A percentile compares a stretch with the other conserved stretches of the same genome.
Evolutionary conservation across 1,140 invertebrate species (phyloP).

Genomic region (Ceratina calcarata): DNA sequence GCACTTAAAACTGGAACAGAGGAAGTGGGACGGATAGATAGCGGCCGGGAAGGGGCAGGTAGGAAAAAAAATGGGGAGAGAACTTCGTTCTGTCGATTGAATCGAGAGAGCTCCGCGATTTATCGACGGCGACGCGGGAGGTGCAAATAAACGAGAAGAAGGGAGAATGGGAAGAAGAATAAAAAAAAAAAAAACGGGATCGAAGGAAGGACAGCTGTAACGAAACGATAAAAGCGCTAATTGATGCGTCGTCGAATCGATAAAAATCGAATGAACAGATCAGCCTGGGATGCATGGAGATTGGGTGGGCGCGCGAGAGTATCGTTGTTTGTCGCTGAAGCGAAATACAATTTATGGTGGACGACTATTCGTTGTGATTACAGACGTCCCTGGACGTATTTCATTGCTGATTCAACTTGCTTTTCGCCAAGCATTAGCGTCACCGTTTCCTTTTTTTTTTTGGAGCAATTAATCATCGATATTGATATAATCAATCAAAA

Average conservation of each 20-base stretch:
- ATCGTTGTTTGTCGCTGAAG: background rate
- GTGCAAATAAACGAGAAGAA: conserved; percentile 6
- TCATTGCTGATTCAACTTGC: background rate
- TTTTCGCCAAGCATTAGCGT: background rate
- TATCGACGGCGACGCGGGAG: background rate
- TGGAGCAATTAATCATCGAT: background rate
- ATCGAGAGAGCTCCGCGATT: conserved; percentile 15
- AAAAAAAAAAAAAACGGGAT: background rate
- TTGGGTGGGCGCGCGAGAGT: background rate
- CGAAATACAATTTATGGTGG: conserved; percentile 10
- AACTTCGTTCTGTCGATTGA: conserved; percentile 15
- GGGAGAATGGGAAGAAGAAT: background rate
- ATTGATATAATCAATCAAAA: background rate
- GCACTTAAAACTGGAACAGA: background rate
- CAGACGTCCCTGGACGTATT: too few species aligned
- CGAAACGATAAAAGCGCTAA: conserved; percentile 26
- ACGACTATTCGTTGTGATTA: background rate
- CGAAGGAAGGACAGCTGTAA: conserved; percentile 7
- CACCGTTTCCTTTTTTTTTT: background rate
- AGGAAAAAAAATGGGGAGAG: too few species aligned
- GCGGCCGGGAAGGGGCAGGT: background rate
- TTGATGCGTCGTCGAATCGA: conserved; percentile 10
- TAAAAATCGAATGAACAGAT: conserved; percentile 11
- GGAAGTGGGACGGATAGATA: background rate
- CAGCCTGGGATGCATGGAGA: background rate